phyloP scores from a whole-genome alignment of 2,113 vertebrate genomes.

The Limnothrissa miodon region DNA sequence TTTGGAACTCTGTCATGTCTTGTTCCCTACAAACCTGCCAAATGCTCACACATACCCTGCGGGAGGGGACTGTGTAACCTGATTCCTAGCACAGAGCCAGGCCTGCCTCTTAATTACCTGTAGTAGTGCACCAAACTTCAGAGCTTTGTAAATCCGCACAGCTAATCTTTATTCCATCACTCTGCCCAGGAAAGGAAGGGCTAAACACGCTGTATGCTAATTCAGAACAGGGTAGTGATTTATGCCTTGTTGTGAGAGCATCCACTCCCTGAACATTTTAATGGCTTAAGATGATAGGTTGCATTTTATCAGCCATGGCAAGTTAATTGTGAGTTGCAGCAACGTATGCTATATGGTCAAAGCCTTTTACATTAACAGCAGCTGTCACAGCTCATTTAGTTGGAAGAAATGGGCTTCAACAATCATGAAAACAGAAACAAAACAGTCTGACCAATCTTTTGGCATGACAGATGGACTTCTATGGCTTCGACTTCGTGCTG shows the following conservation, averaged over 20 bases:
- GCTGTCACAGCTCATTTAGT: neutral
- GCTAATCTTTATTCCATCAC: conserved; percentile 1
- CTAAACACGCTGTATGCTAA: neutral
- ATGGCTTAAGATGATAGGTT: neutral
- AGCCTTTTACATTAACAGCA: neutral
- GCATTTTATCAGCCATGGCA: conserved; percentile 2
- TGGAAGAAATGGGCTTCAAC: neutral
- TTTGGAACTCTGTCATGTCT: neutral
- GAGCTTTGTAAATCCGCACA: neutral
- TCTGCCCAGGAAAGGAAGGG: neutral
- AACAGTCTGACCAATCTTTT: neutral
- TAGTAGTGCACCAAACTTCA: neutral
- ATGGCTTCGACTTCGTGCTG: neutral
- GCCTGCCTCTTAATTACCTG: neutral
- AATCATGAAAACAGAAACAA: neutral
- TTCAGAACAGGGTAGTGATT: neutral
- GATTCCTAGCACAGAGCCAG: neutral
- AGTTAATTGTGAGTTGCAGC: neutral
- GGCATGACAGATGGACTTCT: conserved; percentile 5
- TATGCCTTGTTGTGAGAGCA: neutral
- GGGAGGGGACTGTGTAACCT: neutral
- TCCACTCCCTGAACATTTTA: neutral
- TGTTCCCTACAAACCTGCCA: neutral
- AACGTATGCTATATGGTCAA: neutral
- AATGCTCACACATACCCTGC: neutral